phyloP scores from a whole-genome alignment of 1,140 invertebrate species.

The Cryptotermes secundus region DNA sequence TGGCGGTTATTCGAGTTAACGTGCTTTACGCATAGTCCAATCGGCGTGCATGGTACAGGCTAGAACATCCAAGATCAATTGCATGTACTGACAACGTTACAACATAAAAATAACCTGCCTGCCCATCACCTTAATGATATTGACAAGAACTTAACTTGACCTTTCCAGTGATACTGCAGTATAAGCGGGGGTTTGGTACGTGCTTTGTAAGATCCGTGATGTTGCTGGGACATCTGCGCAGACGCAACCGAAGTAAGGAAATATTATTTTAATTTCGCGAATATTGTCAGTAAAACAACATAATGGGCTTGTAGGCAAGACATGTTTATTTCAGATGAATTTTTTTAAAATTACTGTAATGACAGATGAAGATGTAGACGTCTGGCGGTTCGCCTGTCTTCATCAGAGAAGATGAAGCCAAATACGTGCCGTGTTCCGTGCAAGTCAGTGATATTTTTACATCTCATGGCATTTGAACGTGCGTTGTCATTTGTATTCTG shows the following conservation, averaged over 20 bases:
- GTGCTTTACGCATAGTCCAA: not conserved
- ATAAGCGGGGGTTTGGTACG: no score
- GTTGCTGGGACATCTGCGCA: no score
- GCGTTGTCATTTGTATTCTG: no score
- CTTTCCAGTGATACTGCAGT: not conserved
- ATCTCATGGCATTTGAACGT: no score
- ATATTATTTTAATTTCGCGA: not conserved
- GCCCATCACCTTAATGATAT: not conserved
- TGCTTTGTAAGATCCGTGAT: no score
- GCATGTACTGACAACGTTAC: conserved; percentile 15
- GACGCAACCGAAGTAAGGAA: not conserved
- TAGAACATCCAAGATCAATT: not conserved
- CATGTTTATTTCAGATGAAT: not conserved
- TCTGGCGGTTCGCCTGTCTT: not conserved
- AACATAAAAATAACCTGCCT: not conserved
- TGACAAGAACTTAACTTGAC: not conserved
- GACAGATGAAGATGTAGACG: not conserved
- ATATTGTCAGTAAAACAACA: not conserved
- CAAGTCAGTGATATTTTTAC: not conserved
- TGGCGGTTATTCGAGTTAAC: no score
- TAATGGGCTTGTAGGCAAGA: not conserved
- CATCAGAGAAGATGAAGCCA: not conserved
- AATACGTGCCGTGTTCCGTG: not conserved
- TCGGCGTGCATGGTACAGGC: not conserved
- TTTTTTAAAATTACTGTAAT: not conserved